Evolutionary conservation across 2,113 vertebrate species (phyloP).

Genomic region (Myrmecobius fasciatus): DNA sequence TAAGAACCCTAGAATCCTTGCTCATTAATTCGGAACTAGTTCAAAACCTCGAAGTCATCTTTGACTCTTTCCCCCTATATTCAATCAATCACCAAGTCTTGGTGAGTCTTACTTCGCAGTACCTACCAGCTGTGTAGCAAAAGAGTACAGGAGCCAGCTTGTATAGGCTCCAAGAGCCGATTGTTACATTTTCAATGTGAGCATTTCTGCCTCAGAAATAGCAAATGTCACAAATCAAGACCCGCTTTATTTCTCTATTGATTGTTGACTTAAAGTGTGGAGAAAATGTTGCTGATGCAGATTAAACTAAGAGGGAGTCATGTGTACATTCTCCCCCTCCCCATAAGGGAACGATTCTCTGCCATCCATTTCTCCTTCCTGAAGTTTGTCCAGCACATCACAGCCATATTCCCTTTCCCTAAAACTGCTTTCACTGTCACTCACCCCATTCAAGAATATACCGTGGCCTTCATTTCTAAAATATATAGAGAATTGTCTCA

Average conservation of each 20-base stretch:
- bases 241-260: too few species aligned
- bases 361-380: conserved; percentile 19
- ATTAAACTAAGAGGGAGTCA: neutral
- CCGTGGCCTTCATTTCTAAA: too few species aligned
- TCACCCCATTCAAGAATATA: neutral
- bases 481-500: too few species aligned
- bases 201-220: too few species aligned
- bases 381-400: neutral
- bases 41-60: neutral
- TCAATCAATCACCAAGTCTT: neutral
- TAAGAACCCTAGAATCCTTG: neutral
- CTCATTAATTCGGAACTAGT: too few species aligned
- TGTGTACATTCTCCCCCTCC: neutral
- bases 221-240: too few species aligned
- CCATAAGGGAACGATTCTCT: conserved; percentile 24
- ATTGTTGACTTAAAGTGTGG: too few species aligned
- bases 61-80: neutral
- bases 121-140: too few species aligned
- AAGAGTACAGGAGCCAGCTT: too few species aligned
- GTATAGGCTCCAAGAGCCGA: too few species aligned
- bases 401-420: neutral
- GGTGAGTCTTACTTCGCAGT: neutral
- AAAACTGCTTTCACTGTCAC: conserved; percentile 10
- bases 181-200: too few species aligned
- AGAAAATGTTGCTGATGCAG: neutral